Base-by-base conservation (phyloP, 1,140 invertebrate genomes). In the Dinothrombium tinctorium region DNA sequence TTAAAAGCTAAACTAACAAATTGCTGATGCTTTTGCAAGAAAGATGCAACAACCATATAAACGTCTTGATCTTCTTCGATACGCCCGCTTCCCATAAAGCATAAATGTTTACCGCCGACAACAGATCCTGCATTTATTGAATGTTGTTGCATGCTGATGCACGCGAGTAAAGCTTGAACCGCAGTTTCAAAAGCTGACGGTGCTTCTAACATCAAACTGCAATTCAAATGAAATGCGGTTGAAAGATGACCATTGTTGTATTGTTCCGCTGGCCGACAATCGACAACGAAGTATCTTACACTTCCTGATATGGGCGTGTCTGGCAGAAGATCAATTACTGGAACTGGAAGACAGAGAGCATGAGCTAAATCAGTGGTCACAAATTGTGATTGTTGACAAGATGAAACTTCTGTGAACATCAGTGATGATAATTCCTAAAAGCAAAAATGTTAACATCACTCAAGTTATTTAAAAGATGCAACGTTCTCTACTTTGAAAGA, bases 41-140 rank as follows among this genome's bases (percentile, higher is more conserved):
- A 96, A 42, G 83, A 84, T 7, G 89, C 83, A 8, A 96, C 79
- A 21, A 95, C 87, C 92, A 98, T 98, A 53, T 94, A 78, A 4
- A 90, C 83, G 57, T 89, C 90, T 53, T 80, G 79, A 58, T 96
- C 90, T 61, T 94, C 87, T 55, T 92, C 83, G 51, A 82, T 74
- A 24, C 81, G 68, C 2, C 90, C 90, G 50, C 83, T 90, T 37
- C 92, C 92, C 49, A 96, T 69, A 58, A 98, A 95, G 57, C 89
- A 95, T 35, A 96, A 64, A 59, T 98, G 90, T 61, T 96, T 82
- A 20, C 87, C 87, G 41, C 80, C 83, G 20, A 84, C 83, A 46
- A 75, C 67, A 0, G 82, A 84, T 24, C 79, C 76, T 40, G 80
- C 76, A 35, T 75, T 74, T 26, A 92, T 64, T 2, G 86, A 78